Base-by-base conservation (phyloP, 2,888 invertebrate genomes). In the Lacanobia wlatinum region DNA sequence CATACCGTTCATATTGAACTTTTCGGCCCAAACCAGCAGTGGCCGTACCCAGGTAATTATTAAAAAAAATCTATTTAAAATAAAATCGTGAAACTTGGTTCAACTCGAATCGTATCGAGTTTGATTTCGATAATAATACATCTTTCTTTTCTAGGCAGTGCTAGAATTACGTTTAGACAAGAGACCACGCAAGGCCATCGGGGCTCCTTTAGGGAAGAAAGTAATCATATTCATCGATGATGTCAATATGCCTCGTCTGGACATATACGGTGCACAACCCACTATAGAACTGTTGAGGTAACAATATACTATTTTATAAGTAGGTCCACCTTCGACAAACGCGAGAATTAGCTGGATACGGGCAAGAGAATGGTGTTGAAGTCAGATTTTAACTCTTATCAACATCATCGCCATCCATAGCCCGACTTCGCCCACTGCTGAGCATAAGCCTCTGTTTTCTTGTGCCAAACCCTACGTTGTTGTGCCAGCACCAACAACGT, bases 1-100 rank as follows among this genome's bases (percentile, higher is more conserved):
- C 88, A 97, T 98, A 38, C 98, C 98, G 0, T 97, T 98, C 0
- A 97, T 98, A 79, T 95, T 99, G 73, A 99, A 98, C 90, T 99
- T 99, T 93, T 99, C 99, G 0, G 99, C 99, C 0, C 99, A 99
- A 95, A 99, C 99, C 0, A 98, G 98, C 91, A 98, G 98, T 86
- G 93, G 97, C 40, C 96, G 98, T 40, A 98, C 98, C 0, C 98
- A 98, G 94, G 97, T 97, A 56, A 16, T 16, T 46, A 14, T 14
- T 46, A 16, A 48, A 8, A 18, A 48, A 48, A 48, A n/a, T n/a
- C n/a, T n/a, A n/a, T n/a, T 18, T 18, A 18, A 46, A 46, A 46
- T 2, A 46, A 14, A 46, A 5, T 46, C 6, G 46, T 16, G 16
- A 46, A 14, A 7, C 10, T 4, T 56, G 34, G 18, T 28, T 10